These are phyloP conservation scores for Stichodactyla mertensii DNA, from an alignment of 64 coral and sea anemone species.

Conservation along the genomic window DNA sequence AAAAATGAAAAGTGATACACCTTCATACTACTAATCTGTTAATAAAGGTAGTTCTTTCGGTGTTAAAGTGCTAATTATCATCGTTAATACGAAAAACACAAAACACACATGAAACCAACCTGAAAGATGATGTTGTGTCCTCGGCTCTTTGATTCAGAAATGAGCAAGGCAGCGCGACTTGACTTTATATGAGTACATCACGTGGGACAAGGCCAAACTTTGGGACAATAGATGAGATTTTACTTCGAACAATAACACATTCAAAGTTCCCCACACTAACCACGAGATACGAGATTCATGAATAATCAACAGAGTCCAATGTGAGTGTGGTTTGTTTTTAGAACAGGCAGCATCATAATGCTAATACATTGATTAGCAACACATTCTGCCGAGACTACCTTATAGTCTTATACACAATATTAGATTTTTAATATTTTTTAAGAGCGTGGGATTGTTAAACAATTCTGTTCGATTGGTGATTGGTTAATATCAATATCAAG, in stretches of 20 bases:
- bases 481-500: background rate
- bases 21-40: background rate
- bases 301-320: background rate
- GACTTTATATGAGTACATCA: slow-evolving; percentile 11
- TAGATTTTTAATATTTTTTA: background rate
- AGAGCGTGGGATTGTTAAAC: background rate
- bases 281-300: slow-evolving; percentile 8
- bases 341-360: background rate
- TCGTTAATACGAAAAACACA: slow-evolving; percentile 4
- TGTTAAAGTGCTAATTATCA: slow-evolving; percentile 12
- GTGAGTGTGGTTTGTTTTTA: slow-evolving; percentile 3
- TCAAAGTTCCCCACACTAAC: background rate
- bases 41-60: background rate
- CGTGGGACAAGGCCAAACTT: background rate
- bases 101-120: slow-evolving; percentile 10
- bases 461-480: background rate
- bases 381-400: background rate
- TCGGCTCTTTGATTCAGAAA: slow-evolving; percentile 7
- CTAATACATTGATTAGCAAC: background rate
- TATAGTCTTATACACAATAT: background rate
- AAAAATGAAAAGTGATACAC: slow-evolving; percentile 3
- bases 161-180: slow-evolving; percentile 1
- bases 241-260: background rate
- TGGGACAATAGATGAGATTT: slow-evolving; percentile 6
- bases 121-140: slow-evolving; percentile 15